Evolutionary conservation across 2,797 vertebrate species (phyloP).

Genomic region (Peromyscus melanophrys): DNA sequence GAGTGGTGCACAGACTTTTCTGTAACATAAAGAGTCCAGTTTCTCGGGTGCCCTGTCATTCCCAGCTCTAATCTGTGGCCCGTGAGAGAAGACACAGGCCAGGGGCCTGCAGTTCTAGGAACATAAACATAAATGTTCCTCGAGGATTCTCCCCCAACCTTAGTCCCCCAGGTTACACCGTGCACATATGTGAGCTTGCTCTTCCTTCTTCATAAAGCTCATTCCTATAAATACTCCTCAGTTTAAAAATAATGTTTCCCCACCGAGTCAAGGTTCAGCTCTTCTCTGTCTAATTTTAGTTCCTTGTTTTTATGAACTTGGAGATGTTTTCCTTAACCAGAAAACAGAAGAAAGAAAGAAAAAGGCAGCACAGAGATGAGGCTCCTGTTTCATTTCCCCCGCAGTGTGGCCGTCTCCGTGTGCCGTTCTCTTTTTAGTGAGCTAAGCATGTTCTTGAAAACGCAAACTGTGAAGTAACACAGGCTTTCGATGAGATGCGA

Average conservation of each 20-base stretch:
- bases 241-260: slow-evolving; percentile 82
- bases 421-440: slow-evolving; percentile 2
- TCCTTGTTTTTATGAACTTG: slow-evolving; percentile 83
- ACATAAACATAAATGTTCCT: not conserved
- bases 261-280: slow-evolving; percentile 77
- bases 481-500: not conserved
- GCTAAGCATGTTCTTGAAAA: slow-evolving; percentile 43
- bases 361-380: not conserved
- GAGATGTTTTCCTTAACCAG: slow-evolving; percentile 81
- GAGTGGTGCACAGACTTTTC: not conserved
- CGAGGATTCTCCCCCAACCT: not conserved
- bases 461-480: slow-evolving; percentile 27
- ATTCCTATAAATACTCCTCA: slow-evolving; percentile 73
- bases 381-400: not conserved
- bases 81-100: not conserved
- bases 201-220: slow-evolving; percentile 66
- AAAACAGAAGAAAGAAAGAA: slow-evolving; percentile 60
- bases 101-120: not conserved
- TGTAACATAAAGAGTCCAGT: not conserved
- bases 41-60: not conserved
- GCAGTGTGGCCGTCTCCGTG: not conserved
- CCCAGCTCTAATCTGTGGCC: not conserved
- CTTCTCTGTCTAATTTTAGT: slow-evolving; percentile 83
- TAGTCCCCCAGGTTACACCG: not conserved
- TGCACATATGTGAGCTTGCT: not conserved